Evolutionary conservation across 92 coral and sea anemone species (phyloP).

Genomic region (Galaxea fascicularis): DNA sequence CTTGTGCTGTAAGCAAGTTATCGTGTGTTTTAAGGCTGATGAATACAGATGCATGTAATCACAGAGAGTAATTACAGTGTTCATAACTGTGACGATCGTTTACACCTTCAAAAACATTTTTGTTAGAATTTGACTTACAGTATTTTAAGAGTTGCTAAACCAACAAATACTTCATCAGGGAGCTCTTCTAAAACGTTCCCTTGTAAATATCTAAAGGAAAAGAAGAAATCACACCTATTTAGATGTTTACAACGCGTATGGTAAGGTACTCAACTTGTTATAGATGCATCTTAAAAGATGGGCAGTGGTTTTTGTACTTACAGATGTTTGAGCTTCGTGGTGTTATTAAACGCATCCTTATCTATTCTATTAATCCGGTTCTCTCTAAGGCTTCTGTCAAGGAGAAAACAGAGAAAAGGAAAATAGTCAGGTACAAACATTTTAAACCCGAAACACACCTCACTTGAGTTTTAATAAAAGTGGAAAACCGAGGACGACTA

Average conservation of each 20-base stretch:
- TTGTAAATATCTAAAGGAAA: not conserved
- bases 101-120: not conserved
- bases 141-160: constrained; percentile 27
- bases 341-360: constrained; percentile 51
- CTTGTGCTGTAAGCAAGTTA: not conserved
- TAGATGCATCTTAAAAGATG: not conserved
- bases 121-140: constrained; percentile 5
- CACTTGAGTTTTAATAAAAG: not conserved
- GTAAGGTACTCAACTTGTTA: not conserved
- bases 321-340: constrained; percentile 62
- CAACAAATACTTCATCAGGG: not conserved
- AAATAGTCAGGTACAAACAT: not conserved
- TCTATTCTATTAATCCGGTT: constrained; percentile 57
- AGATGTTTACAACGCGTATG: not conserved
- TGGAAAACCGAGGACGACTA: too few species aligned
- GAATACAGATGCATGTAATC: not conserved
- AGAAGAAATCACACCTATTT: too few species aligned
- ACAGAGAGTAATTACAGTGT: too few species aligned
- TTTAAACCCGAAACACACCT: not conserved
- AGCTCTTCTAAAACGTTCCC: constrained; percentile 7
- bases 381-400: constrained; percentile 68
- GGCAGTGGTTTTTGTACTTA: constrained; percentile 36
- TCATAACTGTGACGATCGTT: too few species aligned
- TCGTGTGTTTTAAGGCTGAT: not conserved
- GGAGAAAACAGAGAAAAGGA: not conserved